Evolutionary conservation across 2,113 vertebrate genomes (phyloP).

Genomic region (Fregetta grallaria): DNA sequence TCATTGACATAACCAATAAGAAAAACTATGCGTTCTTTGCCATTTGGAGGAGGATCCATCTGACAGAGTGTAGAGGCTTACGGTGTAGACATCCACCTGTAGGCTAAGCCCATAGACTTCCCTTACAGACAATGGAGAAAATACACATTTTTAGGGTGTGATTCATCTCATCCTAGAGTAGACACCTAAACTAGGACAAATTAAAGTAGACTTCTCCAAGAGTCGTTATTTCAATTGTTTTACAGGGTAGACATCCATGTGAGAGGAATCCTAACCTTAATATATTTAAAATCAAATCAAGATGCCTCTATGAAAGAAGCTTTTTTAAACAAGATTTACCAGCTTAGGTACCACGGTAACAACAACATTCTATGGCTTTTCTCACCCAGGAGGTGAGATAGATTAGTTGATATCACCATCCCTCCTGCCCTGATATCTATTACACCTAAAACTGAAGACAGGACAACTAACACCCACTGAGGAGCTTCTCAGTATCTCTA

Average conservation of each 20-base stretch:
- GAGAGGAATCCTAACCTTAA: not conserved
- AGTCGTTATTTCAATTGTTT: not conserved
- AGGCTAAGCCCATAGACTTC: not conserved
- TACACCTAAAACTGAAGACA: not conserved
- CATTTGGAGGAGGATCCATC: constrained; percentile 1
- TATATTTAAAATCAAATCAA: not conserved
- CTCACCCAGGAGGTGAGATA: not conserved
- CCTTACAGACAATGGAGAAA: not conserved
- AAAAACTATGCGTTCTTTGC: not conserved
- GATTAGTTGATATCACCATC: not conserved
- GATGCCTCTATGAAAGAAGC: not conserved
- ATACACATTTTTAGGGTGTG: not conserved
- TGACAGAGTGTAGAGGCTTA: not conserved
- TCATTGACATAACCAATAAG: not conserved
- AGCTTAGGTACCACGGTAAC: not conserved
- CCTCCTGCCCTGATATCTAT: not conserved
- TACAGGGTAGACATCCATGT: not conserved
- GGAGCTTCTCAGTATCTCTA: not conserved
- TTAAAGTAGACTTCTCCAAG: not conserved
- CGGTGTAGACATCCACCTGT: not conserved
- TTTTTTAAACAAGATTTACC: not conserved
- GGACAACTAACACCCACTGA: not conserved
- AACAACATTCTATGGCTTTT: not conserved
- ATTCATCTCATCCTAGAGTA: not conserved
- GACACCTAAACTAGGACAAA: not conserved